A percentile compares a stretch with the other conserved stretches of the same genome.
phyloP scores from a whole-genome alignment of 1,140 invertebrate species.

The Pissodes strobi region DNA sequence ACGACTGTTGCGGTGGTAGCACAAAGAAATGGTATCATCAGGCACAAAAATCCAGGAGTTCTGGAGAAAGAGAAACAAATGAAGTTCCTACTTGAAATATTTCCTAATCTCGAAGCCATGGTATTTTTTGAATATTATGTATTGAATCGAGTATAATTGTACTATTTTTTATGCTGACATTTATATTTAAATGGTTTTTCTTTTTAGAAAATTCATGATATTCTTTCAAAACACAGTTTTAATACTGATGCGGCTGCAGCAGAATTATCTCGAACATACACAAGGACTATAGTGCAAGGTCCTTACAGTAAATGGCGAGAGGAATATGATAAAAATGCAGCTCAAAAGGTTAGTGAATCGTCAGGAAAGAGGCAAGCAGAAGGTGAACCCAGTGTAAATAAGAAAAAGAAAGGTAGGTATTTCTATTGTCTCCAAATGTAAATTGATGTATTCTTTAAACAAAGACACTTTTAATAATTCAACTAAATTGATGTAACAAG shows the following conservation, averaged over 20 bases:
- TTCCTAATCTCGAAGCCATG: slow-evolving; percentile 43
- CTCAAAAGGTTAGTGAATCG: background rate
- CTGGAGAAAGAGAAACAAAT: slow-evolving; percentile 51
- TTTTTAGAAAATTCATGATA: slow-evolving; percentile 48
- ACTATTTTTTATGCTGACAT: too few species aligned
- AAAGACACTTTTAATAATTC: too few species aligned
- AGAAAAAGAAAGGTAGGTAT: slow-evolving; percentile 34
- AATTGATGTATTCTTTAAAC: too few species aligned
- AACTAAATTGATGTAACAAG: too few species aligned
- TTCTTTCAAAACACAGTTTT: slow-evolving; percentile 47
- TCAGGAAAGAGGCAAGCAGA: slow-evolving; percentile 16
- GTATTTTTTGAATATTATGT: slow-evolving; percentile 10
- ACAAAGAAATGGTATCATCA: slow-evolving; percentile 25
- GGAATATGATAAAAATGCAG: slow-evolving; percentile 32
- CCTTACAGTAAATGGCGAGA: slow-evolving; percentile 43
- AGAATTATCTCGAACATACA: slow-evolving; percentile 40
- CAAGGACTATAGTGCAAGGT: slow-evolving; percentile 28
- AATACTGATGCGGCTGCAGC: slow-evolving; percentile 47
- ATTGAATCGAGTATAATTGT: too few species aligned
- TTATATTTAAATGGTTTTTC: background rate
- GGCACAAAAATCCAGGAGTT: slow-evolving; percentile 44
- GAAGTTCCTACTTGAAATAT: slow-evolving; percentile 49
- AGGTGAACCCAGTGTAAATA: slow-evolving; percentile 31
- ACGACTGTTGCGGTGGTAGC: background rate
- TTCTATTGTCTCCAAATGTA: background rate